A percentile compares a stretch with the other conserved stretches of the same genome.
phyloP scores from a whole-genome alignment of 2,888 invertebrate species.

The Merodon equestris region DNA sequence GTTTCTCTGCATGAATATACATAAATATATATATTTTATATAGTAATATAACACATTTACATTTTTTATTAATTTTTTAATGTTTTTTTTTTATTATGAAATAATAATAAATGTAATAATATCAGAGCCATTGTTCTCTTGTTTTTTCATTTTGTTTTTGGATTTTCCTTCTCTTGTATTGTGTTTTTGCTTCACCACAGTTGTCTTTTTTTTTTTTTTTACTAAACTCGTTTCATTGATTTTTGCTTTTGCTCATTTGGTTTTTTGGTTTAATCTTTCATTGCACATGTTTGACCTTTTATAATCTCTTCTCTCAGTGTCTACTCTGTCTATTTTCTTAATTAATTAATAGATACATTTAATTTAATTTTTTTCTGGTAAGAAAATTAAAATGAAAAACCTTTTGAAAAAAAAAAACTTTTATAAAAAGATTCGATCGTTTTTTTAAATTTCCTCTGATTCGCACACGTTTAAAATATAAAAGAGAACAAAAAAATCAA shows the following conservation, averaged over 20 bases:
- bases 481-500: conserved; percentile 20
- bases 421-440: conserved; percentile 11
- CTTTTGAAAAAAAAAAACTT: conserved; percentile 9
- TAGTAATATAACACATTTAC: conserved; percentile 67
- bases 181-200: too few relatives aligned
- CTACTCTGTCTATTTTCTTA: background rate
- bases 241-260: background rate
- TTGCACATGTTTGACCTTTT: conserved; percentile 18
- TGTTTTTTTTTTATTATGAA: conserved; percentile 37
- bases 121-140: conserved; percentile 62
- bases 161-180: conserved; percentile 28
- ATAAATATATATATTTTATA: conserved; percentile 64
- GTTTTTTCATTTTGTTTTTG: conserved; percentile 9
- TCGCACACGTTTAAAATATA: conserved; percentile 47
- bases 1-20: conserved; percentile 61
- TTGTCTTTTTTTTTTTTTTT: conserved; percentile 4
- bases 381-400: too few relatives aligned
- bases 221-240: background rate
- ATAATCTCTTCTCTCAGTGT: conserved; percentile 2
- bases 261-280: conserved; percentile 15
- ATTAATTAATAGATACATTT: background rate
- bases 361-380: background rate
- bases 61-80: conserved; percentile 35
- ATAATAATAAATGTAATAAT: conserved; percentile 60
- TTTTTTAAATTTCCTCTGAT: conserved; percentile 9